Evolutionary conservation across 53 echinoderm and acorn worm genomes (phyloP).

Genomic region (Zoroaster sp.): DNA sequence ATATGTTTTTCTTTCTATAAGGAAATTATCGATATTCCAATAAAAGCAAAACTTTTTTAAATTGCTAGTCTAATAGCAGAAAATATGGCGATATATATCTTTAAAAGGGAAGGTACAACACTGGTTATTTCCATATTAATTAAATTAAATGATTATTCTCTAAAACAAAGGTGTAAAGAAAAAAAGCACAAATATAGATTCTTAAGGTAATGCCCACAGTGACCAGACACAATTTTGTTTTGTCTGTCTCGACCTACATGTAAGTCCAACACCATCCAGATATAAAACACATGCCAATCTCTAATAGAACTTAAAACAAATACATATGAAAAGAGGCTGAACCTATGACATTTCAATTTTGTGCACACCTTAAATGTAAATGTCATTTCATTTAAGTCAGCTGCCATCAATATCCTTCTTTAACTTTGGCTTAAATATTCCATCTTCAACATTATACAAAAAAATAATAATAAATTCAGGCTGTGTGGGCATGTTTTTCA

Average conservation of each 20-base stretch:
- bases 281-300: neutral
- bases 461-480: neutral
- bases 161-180: neutral
- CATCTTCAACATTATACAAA: neutral
- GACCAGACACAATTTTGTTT: neutral
- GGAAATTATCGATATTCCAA: too few species aligned
- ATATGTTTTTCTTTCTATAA: too few species aligned
- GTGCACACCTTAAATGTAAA: neutral
- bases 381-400: constrained; percentile 6
- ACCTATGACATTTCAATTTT: neutral
- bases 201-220: neutral
- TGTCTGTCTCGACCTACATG: too few species aligned
- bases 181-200: neutral
- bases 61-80: too few species aligned
- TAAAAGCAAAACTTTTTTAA: too few species aligned
- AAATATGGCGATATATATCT: too few species aligned
- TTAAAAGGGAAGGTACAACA: too few species aligned
- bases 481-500: neutral
- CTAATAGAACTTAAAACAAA: too few species aligned
- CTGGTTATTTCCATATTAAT: too few species aligned
- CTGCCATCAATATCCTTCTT: neutral
- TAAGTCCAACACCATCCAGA: neutral
- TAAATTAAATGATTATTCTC: too few species aligned
- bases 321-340: too few species aligned
- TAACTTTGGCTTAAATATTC: neutral